Evolutionary conservation across 2,113 vertebrate genomes (phyloP).

Genomic region (Eidolon helvum): DNA sequence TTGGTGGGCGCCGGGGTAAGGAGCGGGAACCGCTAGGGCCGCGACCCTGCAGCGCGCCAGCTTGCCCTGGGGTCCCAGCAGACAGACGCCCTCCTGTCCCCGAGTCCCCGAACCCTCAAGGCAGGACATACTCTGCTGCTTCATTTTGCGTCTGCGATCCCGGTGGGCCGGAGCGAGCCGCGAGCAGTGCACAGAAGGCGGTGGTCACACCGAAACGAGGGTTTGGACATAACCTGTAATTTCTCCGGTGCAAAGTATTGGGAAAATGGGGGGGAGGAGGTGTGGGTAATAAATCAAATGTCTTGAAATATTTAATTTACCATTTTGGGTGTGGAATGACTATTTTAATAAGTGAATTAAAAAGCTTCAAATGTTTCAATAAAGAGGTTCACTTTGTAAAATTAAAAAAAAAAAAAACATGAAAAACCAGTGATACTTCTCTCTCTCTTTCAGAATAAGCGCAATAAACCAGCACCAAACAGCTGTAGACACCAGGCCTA

Average conservation of each 20-base stretch:
- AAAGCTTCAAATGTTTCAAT: not conserved
- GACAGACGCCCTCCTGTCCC: not conserved
- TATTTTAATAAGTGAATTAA: not conserved
- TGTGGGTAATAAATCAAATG: not conserved
- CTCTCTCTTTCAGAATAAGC: not conserved
- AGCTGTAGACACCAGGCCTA: not conserved
- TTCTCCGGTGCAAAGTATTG: not conserved
- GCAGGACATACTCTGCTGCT: not conserved
- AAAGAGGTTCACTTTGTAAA: not conserved
- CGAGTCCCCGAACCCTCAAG: not conserved
- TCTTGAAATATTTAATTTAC: not conserved
- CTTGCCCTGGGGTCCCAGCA: not conserved
- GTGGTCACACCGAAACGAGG: not conserved
- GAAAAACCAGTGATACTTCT: too few species aligned
- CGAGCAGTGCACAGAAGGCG: not conserved
- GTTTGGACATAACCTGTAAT: not conserved
- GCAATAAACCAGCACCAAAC: not conserved
- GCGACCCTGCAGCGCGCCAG: fast-evolving
- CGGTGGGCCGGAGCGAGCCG: not conserved
- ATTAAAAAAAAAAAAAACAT: not conserved
- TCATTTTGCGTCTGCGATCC: not conserved
- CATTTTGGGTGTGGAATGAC: not conserved
- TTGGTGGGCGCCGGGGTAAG: not conserved
- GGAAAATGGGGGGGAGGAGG: not conserved
- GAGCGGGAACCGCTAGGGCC: not conserved